These are phyloP conservation scores for Pheosia gnoma DNA, from an alignment of 2,888 invertebrate species.

Conservation along the genomic window DNA sequence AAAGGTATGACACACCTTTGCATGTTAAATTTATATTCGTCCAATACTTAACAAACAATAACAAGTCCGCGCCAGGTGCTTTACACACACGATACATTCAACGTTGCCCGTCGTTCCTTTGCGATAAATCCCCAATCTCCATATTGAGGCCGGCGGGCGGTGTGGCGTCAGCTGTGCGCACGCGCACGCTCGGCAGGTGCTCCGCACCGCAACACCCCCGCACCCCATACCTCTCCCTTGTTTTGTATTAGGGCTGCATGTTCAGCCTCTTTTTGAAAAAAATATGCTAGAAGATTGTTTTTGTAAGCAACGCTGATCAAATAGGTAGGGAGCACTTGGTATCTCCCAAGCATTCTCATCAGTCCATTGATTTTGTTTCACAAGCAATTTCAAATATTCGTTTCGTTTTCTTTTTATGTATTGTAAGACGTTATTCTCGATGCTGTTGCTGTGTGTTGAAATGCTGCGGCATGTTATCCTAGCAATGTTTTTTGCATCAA, in stretches of 20 bases:
- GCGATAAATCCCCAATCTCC: constrained; percentile 49
- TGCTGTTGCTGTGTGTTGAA: no score
- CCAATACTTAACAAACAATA: no score
- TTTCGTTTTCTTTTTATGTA: no score
- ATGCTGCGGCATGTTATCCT: neutral
- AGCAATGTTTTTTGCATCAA: neutral
- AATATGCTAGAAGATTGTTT: no score
- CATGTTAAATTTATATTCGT: no score
- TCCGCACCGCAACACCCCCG: constrained; percentile 23
- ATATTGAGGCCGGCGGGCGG: constrained; percentile 29
- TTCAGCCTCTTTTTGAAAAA: neutral
- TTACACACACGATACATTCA: constrained; percentile 20
- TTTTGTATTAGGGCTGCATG: constrained; percentile 32
- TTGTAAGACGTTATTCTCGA: no score
- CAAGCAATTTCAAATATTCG: no score
- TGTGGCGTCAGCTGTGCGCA: constrained; percentile 47
- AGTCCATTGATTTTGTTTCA: no score
- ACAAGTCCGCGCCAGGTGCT: constrained; percentile 16
- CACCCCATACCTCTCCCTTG: constrained; percentile 19
- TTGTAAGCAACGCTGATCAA: no score
- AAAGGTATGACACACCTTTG: no score
- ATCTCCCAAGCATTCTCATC: no score
- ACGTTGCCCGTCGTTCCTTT: constrained; percentile 23
- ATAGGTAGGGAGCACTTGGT: no score
- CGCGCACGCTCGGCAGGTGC: constrained; percentile 52